Percentiles rank a stretch among this genome's conserved stretches.
Evolutionary conservation across 2,888 invertebrate species (phyloP).

Genomic region (Phyllotreta striolata): DNA sequence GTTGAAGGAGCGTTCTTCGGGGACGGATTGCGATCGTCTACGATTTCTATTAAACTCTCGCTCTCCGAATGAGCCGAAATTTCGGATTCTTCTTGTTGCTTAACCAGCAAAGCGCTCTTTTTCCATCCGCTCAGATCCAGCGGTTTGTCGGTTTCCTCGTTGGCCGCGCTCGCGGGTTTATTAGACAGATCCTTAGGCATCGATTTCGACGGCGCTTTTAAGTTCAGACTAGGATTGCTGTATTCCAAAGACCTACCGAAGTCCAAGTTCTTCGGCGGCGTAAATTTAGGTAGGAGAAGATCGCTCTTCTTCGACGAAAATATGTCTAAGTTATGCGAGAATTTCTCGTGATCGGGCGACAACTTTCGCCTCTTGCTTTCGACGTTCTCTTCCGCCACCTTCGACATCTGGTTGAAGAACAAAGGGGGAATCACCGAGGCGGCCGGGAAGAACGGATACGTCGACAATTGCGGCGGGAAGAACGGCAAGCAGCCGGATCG

Average conservation of each 20-base stretch:
- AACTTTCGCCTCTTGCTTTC: conserved; percentile 46
- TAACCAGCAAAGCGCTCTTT: conserved; percentile 19
- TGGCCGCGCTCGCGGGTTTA: conserved; percentile 34
- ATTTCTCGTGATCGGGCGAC: conserved; percentile 30
- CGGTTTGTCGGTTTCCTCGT: conserved; percentile 71
- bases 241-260: conserved; percentile 33
- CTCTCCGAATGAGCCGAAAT: conserved; percentile 54
- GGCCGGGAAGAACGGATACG: conserved; percentile 57
- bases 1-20: conserved; percentile 54
- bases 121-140: conserved; percentile 73
- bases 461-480: conserved; percentile 70
- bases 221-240: background rate
- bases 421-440: conserved; percentile 71
- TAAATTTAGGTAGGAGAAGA: conserved; percentile 17
- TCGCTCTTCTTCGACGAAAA: conserved; percentile 27
- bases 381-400: conserved; percentile 64
- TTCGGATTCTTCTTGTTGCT: conserved; percentile 19
- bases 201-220: background rate
- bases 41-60: conserved; percentile 68
- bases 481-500: conserved; percentile 69
- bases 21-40: conserved; percentile 55
- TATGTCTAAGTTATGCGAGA: conserved; percentile 29
- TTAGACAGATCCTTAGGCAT: conserved; percentile 1
- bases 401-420: conserved; percentile 67
- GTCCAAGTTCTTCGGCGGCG: conserved; percentile 33